A percentile compares a stretch with the other conserved stretches of the same genome.
phyloP scores from a whole-genome alignment of 2,888 invertebrate species.

The Coecobrya sp. region DNA sequence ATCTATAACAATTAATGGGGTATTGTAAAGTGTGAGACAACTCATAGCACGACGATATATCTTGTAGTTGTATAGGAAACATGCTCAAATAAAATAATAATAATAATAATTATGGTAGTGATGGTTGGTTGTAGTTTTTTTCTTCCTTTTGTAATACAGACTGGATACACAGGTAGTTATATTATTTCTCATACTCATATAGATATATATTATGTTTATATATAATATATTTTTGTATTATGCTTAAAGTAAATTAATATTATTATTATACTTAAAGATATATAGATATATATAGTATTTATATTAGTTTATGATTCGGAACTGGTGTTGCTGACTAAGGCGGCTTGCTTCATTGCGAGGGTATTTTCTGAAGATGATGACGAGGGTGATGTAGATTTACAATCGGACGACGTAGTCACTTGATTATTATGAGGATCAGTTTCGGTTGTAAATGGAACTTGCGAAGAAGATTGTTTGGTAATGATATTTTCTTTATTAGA shows the following conservation, averaged over 20 bases:
- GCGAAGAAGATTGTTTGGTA: slow-evolving; percentile 81
- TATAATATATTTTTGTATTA: slow-evolving; percentile 77
- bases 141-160: slow-evolving; percentile 76
- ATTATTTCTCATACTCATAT: slow-evolving; percentile 64
- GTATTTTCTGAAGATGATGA: slow-evolving; percentile 75
- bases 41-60: slow-evolving; percentile 65
- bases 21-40: slow-evolving; percentile 74
- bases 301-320: slow-evolving; percentile 81
- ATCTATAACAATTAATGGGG: slow-evolving; percentile 66
- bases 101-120: slow-evolving; percentile 63
- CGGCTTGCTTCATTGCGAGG: slow-evolving; percentile 82
- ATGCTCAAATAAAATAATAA: slow-evolving; percentile 72
- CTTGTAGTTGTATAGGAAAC: slow-evolving; percentile 45
- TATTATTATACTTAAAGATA: slow-evolving; percentile 53
- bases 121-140: slow-evolving; percentile 56
- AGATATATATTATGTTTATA: slow-evolving; percentile 72
- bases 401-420: slow-evolving; percentile 75
- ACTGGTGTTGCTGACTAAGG: slow-evolving; percentile 83
- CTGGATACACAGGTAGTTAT: slow-evolving; percentile 80
- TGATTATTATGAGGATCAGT: slow-evolving; percentile 78
- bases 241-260: slow-evolving; percentile 56
- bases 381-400: slow-evolving; percentile 77
- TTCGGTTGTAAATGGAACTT: slow-evolving; percentile 83
- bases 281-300: slow-evolving; percentile 59
- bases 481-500: slow-evolving; percentile 86